phyloP scores from a whole-genome alignment of 2,113 vertebrate genomes.

The Datnioides undecimradiatus region DNA sequence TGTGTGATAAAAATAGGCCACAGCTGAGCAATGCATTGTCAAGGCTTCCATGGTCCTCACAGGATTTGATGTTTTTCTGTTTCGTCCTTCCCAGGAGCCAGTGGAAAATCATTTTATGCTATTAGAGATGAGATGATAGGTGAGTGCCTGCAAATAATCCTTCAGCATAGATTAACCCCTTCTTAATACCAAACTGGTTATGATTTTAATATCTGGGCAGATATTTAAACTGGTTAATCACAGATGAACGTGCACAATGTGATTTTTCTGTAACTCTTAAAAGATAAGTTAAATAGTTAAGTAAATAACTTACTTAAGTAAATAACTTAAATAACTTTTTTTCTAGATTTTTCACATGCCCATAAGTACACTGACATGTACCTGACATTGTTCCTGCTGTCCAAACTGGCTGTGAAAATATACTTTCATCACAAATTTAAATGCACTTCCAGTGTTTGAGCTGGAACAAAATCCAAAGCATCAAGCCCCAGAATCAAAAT shows the following conservation, averaged over 20 bases:
- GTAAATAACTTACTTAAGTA: no score
- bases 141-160: conserved; percentile 61
- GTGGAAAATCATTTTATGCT: conserved; percentile 76
- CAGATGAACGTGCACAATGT: neutral
- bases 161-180: neutral
- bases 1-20: neutral
- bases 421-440: no score
- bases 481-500: no score
- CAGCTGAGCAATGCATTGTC: neutral
- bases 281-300: no score
- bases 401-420: neutral
- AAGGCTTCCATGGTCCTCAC: neutral
- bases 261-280: no score
- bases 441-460: neutral
- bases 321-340: no score
- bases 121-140: conserved; percentile 84
- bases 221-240: neutral
- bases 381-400: neutral
- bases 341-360: no score
- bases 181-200: neutral
- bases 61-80: conserved; percentile 21
- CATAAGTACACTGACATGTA: no score
- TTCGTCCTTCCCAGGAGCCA: conserved; percentile 80
- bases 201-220: neutral
- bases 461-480: neutral